Evolutionary conservation across 1,140 invertebrate genomes (phyloP), one percentile per base, ranked within the genome.

Genomic region (Thrips palmi): DNA sequence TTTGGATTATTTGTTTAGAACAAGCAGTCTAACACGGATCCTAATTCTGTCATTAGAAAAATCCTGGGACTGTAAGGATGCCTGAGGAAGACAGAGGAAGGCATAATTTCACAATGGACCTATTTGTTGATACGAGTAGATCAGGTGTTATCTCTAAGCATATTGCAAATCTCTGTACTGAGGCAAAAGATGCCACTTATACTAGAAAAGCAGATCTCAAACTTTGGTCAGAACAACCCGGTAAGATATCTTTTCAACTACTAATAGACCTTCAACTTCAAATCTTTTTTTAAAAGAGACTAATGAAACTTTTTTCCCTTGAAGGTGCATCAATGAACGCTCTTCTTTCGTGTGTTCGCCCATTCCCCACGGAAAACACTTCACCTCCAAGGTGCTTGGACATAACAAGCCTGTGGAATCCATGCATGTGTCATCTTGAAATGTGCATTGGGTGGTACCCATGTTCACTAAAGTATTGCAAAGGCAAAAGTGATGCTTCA

Each of bases 381-480:
- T 42, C 49, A 20, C 42, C 64, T 5, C 50, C 59, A 14, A 65
- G 65, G 42, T 77, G 74, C 49, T 63, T 67, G 24, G 67, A 73
- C 42, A 68, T 70, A 25, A 68, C 70, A 39, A 70, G 69, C 45
- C 56, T 71, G 31, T 71, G 70, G 62, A 62, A 65, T 32, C 68
- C 78, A 1, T 89, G 84, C 55, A 61, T 70, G 2, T 89, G 84
- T 54, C 72, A 70, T 11, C 62, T 85, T 41, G 74, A 91, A 60
- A 67, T 88, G 39, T 91, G 85, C 58, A 77, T 80, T 22, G 70
- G 70, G 21, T 74, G 81, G 81, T 93, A 91, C 61, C 88, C 86
- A 0, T 94, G 88, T 61, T 83, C 83, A 10, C 60, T 93, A 3
- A 93, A 93, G 56, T 93, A 89, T 59, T 94, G 89, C 56, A 84